These are phyloP conservation scores for Sarcophaga variegata DNA, from an alignment of 2,888 invertebrate species.

Conservation along the genomic window DNA sequence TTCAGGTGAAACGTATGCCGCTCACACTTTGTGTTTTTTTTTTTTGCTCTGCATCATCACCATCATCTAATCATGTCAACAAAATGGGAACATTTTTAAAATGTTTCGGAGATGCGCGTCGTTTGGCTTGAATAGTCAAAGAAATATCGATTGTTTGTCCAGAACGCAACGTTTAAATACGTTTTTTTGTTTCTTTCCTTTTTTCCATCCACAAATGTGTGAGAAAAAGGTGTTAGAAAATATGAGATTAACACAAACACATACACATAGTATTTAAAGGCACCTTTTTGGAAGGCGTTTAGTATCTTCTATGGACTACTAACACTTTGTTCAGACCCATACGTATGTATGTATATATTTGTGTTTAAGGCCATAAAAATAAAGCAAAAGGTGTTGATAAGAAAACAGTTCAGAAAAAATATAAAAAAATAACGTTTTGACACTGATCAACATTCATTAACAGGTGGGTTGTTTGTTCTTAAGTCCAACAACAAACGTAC, in stretches of 20 bases:
- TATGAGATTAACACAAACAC: conserved; percentile 57
- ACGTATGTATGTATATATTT: not conserved
- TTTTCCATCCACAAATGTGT: conserved; percentile 8
- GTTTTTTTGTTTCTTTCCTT: not conserved
- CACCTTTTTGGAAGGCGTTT: conserved; percentile 48
- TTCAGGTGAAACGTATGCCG: conserved; percentile 66
- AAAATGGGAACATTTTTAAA: conserved; percentile 67
- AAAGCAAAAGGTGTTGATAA: conserved; percentile 67
- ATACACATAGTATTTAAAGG: not conserved
- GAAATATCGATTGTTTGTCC: conserved; percentile 41
- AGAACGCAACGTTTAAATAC: not conserved
- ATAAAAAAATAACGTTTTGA: conserved; percentile 27
- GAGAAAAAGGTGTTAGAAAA: conserved; percentile 66
- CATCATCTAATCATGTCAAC: conserved; percentile 68
- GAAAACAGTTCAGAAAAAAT: conserved; percentile 35
- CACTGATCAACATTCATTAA: conserved; percentile 32
- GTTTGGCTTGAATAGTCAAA: conserved; percentile 33
- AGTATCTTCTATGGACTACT: conserved; percentile 25
- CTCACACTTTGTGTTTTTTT: conserved; percentile 54
- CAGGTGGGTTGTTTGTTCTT: conserved; percentile 55
- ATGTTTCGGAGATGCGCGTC: conserved; percentile 32
- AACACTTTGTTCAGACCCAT: not conserved
- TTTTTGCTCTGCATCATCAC: conserved; percentile 33
- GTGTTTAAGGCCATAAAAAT: conserved; percentile 51
- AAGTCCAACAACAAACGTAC: conserved; percentile 19